Evolutionary conservation across 64 coral and sea anemone species (phyloP).

Genomic region (Montipora capricornis): DNA sequence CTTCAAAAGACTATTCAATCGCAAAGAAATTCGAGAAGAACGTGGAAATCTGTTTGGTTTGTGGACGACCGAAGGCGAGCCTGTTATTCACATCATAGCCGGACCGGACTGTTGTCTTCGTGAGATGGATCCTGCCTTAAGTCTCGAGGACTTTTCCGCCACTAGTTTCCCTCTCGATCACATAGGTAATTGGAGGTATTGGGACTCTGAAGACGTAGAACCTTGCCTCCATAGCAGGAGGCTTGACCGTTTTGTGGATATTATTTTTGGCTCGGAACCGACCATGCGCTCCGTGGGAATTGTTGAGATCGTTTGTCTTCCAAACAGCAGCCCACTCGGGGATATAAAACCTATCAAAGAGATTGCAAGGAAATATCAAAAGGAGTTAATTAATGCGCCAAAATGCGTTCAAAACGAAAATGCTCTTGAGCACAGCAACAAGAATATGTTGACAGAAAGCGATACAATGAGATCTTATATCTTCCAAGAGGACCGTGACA

Average conservation of each 20-base stretch:
- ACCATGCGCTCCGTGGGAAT: too few species aligned
- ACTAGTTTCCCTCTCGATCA: background rate
- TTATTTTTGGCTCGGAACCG: background rate
- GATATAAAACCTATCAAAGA: background rate
- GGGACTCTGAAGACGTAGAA: background rate
- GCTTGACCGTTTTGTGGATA: background rate
- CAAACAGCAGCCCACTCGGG: background rate
- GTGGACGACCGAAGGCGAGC: constrained; percentile 63
- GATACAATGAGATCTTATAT: background rate
- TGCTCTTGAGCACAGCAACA: background rate
- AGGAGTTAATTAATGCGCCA: background rate
- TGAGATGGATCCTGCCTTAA: background rate
- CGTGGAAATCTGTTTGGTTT: constrained; percentile 58
- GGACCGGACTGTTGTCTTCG: background rate
- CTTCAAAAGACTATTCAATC: background rate
- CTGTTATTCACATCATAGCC: constrained; percentile 58
- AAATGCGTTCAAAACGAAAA: background rate
- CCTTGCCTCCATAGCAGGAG: background rate
- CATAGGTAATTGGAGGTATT: background rate
- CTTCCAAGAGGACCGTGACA: background rate
- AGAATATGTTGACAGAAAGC: background rate
- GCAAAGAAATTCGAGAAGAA: background rate
- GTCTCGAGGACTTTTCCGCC: background rate
- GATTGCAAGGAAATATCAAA: background rate
- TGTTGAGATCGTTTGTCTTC: background rate